Base-by-base conservation (phyloP, 2,888 invertebrate species). In the Drosophila multiciliata region DNA sequence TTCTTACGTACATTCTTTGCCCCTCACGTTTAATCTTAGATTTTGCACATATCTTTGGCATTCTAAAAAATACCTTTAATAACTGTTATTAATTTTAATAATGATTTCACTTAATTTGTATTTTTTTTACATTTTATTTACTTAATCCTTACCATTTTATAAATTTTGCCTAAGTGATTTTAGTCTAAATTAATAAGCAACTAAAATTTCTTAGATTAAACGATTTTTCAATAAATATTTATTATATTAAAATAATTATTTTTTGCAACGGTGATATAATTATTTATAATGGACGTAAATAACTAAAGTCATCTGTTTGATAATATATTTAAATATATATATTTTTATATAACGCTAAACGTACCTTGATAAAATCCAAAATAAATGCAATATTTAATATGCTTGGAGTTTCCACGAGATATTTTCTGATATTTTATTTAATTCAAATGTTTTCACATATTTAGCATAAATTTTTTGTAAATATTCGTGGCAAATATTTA, bases 401-500 rank as follows among this genome's bases (percentile, higher is more conserved):
- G 38, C 49, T 42, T 23, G 1, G 11, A 12, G 26, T 42, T 52
- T 49, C 20, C 32, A 4, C 23, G 35, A 7, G n/a, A 11, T 57
- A 20, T 15, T 29, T 58, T 29, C 42, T 12, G 4, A 9, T 54
- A 9, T 49, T 1, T 6, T 1, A 29, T 23, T 32, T 33, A 55
- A 38, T 33, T 42, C 0, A 26, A 71, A 63, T 42, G 32, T 63
- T 73, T 73, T 55, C 60, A 38, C 68, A 49, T 26, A 61, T 45
- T 70, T 61, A 40, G 50, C 35, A 42, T 32, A 33, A 23, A 35
- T 57, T 52, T 35, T 36, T 12, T 42, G 11, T 40, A 20, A 26
- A 36, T 54, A 57, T n/a, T 36, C 70, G 79, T 70, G 42, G 62
- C 53, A 78, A 81, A 72, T 69, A 73, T 67, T 73, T 79, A 48